A percentile compares a stretch with the other conserved stretches of the same genome.
Conservation (phyloP, 2,113 vertebrate species). For the Pteronura brasiliensis region DNA sequence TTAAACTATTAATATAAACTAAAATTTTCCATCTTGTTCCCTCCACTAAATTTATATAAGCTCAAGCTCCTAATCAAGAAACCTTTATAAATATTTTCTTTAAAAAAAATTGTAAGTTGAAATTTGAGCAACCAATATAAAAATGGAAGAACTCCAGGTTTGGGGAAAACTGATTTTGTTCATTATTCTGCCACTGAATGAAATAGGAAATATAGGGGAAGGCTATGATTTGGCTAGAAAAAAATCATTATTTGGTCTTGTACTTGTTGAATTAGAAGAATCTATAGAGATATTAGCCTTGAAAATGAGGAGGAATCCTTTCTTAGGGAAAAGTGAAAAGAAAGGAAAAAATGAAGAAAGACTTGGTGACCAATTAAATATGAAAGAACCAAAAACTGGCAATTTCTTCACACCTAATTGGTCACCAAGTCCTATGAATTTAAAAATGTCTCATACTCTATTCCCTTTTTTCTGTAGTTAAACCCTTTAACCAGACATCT, state of each 20-base stretch:
- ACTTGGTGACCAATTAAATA: background rate
- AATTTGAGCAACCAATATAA: background rate
- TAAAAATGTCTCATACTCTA: background rate
- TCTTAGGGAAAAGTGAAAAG: background rate
- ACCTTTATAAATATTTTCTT: background rate
- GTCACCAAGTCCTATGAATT: background rate
- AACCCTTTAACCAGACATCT: background rate
- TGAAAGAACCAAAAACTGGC: background rate
- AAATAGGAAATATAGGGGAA: background rate
- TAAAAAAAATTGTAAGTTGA: background rate
- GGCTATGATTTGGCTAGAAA: background rate
- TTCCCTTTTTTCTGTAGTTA: background rate
- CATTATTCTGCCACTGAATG: background rate
- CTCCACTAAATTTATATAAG: background rate
- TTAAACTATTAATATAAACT: background rate
- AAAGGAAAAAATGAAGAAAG: background rate
- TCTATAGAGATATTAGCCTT: background rate
- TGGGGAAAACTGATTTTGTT: background rate
- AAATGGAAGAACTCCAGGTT: background rate
- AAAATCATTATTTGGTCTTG: background rate
- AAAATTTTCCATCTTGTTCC: background rate
- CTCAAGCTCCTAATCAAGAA: background rate
- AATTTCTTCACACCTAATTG: background rate
- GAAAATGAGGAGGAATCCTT: background rate
- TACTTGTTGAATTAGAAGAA: background rate